Evolutionary conservation across 2,888 invertebrate species (phyloP).

Genomic region (Melanchra persicariae): DNA sequence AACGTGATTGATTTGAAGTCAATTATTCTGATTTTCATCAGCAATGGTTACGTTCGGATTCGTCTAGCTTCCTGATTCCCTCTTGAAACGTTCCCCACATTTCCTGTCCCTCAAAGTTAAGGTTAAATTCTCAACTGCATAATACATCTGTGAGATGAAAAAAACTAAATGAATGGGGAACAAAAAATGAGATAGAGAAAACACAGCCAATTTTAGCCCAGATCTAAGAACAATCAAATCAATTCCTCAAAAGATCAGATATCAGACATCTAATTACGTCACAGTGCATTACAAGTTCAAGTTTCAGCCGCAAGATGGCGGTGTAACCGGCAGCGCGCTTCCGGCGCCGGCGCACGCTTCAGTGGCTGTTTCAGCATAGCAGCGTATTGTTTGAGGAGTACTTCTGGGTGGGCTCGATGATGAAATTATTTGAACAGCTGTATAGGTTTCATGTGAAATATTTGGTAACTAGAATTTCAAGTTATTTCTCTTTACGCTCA

Average conservation of each 20-base stretch:
- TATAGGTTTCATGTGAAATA: conserved; percentile 31
- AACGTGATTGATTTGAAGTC: conserved; percentile 12
- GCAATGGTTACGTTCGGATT: background rate
- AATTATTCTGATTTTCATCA: background rate
- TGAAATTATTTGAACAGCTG: conserved; percentile 59
- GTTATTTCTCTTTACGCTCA: conserved; percentile 13
- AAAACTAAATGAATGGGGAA: background rate
- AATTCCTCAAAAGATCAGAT: conserved; percentile 52
- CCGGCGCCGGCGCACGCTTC: conserved; percentile 64
- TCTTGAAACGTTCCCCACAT: no score
- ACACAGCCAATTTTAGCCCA: background rate
- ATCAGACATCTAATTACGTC: conserved; percentile 52
- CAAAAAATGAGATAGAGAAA: background rate
- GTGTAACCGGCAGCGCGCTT: conserved; percentile 54
- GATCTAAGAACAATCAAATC: conserved; percentile 34
- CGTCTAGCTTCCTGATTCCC: background rate
- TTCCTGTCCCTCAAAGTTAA: background rate
- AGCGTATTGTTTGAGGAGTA: conserved; percentile 61
- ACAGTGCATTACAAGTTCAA: conserved; percentile 65
- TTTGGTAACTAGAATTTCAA: conserved; percentile 28
- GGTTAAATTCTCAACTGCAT: background rate
- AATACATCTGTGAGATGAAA: background rate
- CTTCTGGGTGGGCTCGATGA: conserved; percentile 58
- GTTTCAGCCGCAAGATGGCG: conserved; percentile 69
- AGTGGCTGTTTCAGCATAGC: conserved; percentile 66